A percentile compares a stretch with the other conserved stretches of the same genome.
Evolutionary conservation across 2,113 vertebrate species (phyloP).

Genomic region (Lamprotornis superbus): DNA sequence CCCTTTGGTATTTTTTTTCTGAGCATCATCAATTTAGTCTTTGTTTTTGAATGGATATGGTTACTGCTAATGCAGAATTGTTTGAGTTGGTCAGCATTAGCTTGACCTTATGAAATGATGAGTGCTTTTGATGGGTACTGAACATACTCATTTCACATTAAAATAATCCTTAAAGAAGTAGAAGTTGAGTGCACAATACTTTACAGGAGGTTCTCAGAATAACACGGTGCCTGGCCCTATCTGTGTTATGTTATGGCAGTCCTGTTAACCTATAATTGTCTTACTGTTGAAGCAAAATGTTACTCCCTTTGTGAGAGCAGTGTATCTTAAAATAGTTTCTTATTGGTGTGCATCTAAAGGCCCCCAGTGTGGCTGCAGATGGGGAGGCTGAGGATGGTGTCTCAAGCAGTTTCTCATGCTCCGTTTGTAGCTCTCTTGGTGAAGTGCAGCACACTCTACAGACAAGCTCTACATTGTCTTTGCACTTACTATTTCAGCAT

Average conservation of each 20-base stretch:
- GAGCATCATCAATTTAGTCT: neutral
- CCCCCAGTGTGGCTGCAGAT: neutral
- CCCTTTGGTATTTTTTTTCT: constrained; percentile 21
- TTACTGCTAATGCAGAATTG: neutral
- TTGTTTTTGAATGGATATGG: neutral
- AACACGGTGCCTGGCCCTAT: neutral
- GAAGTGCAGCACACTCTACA: neutral
- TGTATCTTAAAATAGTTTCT: constrained; percentile 36
- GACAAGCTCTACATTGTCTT: neutral
- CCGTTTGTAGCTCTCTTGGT: neutral
- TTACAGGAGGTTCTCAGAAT: constrained; percentile 3
- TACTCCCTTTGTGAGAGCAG: constrained; percentile 36
- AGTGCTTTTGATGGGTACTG: constrained; percentile 5
- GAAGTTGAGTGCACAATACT: constrained; percentile 12
- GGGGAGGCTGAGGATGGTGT: neutral
- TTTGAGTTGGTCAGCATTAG: constrained; percentile 40
- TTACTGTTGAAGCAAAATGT: constrained; percentile 34
- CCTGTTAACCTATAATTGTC: constrained; percentile 46
- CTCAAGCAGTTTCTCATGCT: neutral
- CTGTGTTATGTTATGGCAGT: constrained; percentile 32
- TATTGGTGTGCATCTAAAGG: constrained; percentile 44
- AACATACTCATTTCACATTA: neutral
- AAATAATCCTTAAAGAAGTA: neutral
- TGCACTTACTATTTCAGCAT: neutral
- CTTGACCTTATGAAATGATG: neutral